Evolutionary conservation across 2,888 invertebrate species (phyloP).

Genomic region (Spicauda simplicius): DNA sequence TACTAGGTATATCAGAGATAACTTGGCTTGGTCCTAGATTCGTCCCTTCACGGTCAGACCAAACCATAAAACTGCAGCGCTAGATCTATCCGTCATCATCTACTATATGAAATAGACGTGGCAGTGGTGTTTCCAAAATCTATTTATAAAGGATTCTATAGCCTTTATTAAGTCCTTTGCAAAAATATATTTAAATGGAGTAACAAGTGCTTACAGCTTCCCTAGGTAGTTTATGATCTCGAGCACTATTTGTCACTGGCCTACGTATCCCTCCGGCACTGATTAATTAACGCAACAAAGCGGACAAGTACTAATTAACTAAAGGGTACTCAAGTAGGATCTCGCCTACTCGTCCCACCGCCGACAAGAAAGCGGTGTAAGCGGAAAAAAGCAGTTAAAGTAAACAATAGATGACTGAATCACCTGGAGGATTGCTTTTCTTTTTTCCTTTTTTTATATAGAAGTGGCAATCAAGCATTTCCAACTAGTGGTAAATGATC

Average conservation of each 20-base stretch:
- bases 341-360: slow-evolving; percentile 8
- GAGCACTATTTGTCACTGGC: slow-evolving; percentile 19
- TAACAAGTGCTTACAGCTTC: slow-evolving; percentile 25
- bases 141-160: not conserved
- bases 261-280: slow-evolving; percentile 15
- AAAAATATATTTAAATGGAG: slow-evolving; percentile 23
- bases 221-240: slow-evolving; percentile 22
- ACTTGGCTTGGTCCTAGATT: too few species aligned
- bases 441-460: too few species aligned
- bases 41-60: too few species aligned
- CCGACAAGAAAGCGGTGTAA: slow-evolving; percentile 8
- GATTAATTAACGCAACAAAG: slow-evolving; percentile 39
- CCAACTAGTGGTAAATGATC: too few species aligned
- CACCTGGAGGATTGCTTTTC: not conserved
- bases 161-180: not conserved
- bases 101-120: too few species aligned
- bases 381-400: slow-evolving; percentile 7
- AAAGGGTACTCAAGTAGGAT: slow-evolving; percentile 36
- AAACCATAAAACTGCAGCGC: too few species aligned
- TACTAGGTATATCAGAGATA: too few species aligned
- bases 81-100: too few species aligned
- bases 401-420: slow-evolving; percentile 2
- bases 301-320: slow-evolving; percentile 37
- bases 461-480: too few species aligned
- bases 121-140: not conserved